Percentiles rank a stretch among this genome's conserved stretches.
Evolutionary conservation across 2,888 invertebrate species (phyloP).

Genomic region (Lochmaea crataegi): DNA sequence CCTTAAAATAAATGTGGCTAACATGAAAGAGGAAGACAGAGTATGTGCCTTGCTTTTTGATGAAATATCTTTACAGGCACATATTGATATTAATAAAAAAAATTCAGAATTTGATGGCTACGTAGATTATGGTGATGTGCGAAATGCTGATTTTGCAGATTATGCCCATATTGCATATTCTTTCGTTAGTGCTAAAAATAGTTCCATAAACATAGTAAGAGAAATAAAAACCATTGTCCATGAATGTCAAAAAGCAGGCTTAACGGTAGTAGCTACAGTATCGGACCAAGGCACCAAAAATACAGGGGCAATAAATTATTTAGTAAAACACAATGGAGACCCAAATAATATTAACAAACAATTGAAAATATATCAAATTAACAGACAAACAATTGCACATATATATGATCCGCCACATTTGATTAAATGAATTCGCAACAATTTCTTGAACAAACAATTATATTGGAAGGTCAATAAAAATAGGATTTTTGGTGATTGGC

Average conservation of each 20-base stretch:
- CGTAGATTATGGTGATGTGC: too few species aligned
- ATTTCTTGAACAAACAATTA: slow-evolving; percentile 16
- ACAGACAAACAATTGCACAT: slow-evolving; percentile 3
- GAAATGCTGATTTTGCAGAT: slow-evolving; percentile 10
- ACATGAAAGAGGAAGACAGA: background rate
- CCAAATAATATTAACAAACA: too few species aligned
- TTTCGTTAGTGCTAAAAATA: background rate
- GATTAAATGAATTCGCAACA: slow-evolving; percentile 13
- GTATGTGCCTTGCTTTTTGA: slow-evolving; percentile 24
- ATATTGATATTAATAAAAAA: slow-evolving; percentile 9
- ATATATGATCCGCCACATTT: slow-evolving; percentile 27
- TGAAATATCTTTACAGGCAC: slow-evolving; percentile 24
- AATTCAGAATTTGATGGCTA: slow-evolving; percentile 14
- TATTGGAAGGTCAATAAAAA: slow-evolving; percentile 15
- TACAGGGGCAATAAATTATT: slow-evolving; percentile 7
- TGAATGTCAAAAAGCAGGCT: background rate
- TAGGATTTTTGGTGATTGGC: slow-evolving; percentile 10
- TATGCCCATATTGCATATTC: slow-evolving; percentile 8
- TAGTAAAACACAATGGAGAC: background rate
- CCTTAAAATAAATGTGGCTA: too few species aligned
- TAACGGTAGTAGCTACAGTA: slow-evolving; percentile 11
- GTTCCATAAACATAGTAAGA: background rate
- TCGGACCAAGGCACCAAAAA: slow-evolving; percentile 26
- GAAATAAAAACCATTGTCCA: background rate
- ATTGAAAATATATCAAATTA: slow-evolving; percentile 14